Evolutionary conservation across 2,888 invertebrate species (phyloP), one percentile per base, ranked within the genome.

Genomic region (Hartigia nigra): DNA sequence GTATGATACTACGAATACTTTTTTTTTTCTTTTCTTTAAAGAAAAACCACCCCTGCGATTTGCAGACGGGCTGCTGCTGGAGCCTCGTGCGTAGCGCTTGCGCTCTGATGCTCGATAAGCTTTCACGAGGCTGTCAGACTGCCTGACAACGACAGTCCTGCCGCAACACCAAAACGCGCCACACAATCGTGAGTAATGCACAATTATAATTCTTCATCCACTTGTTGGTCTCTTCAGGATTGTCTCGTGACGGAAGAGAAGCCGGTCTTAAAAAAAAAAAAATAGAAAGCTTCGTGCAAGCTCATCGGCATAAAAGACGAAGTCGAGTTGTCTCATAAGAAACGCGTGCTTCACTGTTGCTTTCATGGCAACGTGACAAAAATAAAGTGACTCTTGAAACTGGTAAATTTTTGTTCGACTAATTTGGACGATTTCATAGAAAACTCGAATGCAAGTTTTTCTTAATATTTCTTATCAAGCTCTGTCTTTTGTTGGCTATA

Each of bases 111-210:
- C 0, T 1, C 82, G 79, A 81, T 78, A 81, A 85, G 82, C 78
- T 83, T 85, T 87, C 88, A 87, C 86, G 87, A 87, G 88, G 85
- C 87, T 87, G 87, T 86, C 86, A 86, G 86, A 87, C 85, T 88
- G 87, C 83, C 86, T 86, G 86, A 83, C 85, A 84, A 83, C 86
- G 89, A 85, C 90, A 91, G 91, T 91, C 89, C 90, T 89, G 90
- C 91, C 91, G 91, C 89, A 90, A 84, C 88, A 86, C 86, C 89
- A 89, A 89, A 87, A 89, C 91, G 90, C 88, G 89, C 87, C 89
- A 85, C 89, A 90, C 89, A 90, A 90, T 89, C 88, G 91, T 91
- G 89, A 91, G 91, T 91, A 91, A 88, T 85, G 55, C 55, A 55
- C 55, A 55, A 23, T 55, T 55, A 55, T 23, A 55, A 55, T 55